Evolutionary conservation across 2,888 invertebrate species (phyloP), one percentile per base, ranked within the genome.

Genomic region (Plutella xylostella): DNA sequence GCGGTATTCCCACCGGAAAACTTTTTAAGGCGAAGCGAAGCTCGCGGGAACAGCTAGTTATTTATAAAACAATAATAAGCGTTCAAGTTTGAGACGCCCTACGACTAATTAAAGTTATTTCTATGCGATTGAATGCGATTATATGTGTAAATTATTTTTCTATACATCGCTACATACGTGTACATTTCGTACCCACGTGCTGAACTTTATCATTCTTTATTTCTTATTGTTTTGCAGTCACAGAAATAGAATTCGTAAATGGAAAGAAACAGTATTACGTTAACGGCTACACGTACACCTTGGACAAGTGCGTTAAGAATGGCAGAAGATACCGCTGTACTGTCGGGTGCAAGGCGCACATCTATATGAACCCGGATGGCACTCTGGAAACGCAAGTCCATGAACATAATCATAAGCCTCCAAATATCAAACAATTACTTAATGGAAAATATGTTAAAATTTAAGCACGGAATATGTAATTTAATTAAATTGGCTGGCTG

Each of bases 281-380:
- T 42, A 44, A 52, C 2, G 50, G 50, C 7, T 53, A 56, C 34
- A 54, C 57, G 1, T 59, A 54, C 44, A 54, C 49, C 45, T 51
- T 52, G 22, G 28, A 40, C 7, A 37, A 19, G 18, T n/a, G 11
- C 12, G 9, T 12, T n/a, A 37, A 37, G 37, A 5, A 11, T 33
- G 33, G 33, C 15, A 4, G 5, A 6, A 6, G 33, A 14, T 37
- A 37, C 37, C 40, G 43, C 1, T 48, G 48, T 12, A 46, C 48
- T 11, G 40, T 43, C 7, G 42, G 15, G 3, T 48, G 48, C 21
- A 48, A 48, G 17, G 48, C 48, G 0, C 43, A 35, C 12, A 31
- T 48, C 19, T 22, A 31, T 1, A 39, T 48, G n/a, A 25, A 28
- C 14, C 22, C 19, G 2, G 17, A 44, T 15, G 25, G 12, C 12